These are phyloP conservation scores for Melipona bicolor DNA, from an alignment of 2,888 invertebrate genomes.

Conservation along the genomic window DNA sequence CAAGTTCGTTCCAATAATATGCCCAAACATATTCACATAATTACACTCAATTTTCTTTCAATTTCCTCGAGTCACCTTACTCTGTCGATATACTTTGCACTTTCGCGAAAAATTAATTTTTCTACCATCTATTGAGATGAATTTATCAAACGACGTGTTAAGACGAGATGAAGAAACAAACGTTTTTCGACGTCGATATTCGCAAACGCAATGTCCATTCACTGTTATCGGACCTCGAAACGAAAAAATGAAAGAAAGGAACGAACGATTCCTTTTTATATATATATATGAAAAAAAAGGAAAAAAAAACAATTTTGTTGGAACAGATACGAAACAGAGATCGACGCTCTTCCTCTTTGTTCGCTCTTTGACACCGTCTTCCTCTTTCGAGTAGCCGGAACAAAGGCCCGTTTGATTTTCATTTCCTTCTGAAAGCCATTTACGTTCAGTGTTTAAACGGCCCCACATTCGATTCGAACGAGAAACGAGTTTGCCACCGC, in stretches of 20 bases:
- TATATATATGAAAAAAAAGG: too few relatives aligned
- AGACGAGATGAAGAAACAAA: not conserved
- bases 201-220: constrained; percentile 3
- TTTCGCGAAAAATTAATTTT: not conserved
- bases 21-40: not conserved
- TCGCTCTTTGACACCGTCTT: constrained; percentile 42
- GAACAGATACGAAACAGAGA: not conserved
- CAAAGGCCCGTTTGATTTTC: constrained; percentile 57
- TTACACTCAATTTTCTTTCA: not conserved
- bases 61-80: not conserved
- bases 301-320: not conserved
- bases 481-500: constrained; percentile 13
- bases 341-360: not conserved
- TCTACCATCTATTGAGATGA: not conserved
- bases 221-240: not conserved
- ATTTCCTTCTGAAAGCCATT: constrained; percentile 61
- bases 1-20: not conserved
- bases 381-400: constrained; percentile 36
- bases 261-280: not conserved
- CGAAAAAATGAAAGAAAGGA: not conserved
- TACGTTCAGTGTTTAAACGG: constrained; percentile 57
- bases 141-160: not conserved
- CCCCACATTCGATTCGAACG: constrained; percentile 47
- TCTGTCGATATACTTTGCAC: not conserved
- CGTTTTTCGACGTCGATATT: not conserved